phyloP scores from a whole-genome alignment of 1,140 invertebrate genomes.

The Goniozus legneri region DNA sequence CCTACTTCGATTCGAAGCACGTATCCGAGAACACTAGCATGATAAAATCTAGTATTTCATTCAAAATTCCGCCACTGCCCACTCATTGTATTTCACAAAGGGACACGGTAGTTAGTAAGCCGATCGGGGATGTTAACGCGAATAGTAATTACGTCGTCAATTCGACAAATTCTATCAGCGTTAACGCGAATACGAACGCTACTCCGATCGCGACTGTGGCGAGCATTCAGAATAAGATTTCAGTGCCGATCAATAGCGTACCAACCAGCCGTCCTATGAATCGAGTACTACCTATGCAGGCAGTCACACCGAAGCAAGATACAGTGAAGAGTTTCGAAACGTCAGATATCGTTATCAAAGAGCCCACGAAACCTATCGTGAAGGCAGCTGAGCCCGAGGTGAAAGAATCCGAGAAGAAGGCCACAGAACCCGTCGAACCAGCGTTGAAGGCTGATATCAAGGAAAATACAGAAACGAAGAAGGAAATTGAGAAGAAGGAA shows the following conservation, averaged over 20 bases:
- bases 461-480: slow-evolving; percentile 11
- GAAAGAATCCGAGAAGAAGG: slow-evolving; percentile 18
- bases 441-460: background rate
- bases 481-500: slow-evolving; percentile 3
- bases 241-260: slow-evolving; percentile 40
- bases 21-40: slow-evolving; percentile 50
- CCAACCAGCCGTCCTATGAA: slow-evolving; percentile 64
- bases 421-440: slow-evolving; percentile 2
- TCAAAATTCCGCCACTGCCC: slow-evolving; percentile 38
- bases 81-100: slow-evolving; percentile 42
- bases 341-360: slow-evolving; percentile 35
- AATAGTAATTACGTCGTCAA: slow-evolving; percentile 32
- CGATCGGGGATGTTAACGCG: slow-evolving; percentile 32
- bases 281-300: slow-evolving; percentile 70
- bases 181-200: slow-evolving; percentile 18
- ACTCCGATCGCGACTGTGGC: slow-evolving; percentile 21
- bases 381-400: slow-evolving; percentile 30
- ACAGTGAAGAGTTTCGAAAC: slow-evolving; percentile 31
- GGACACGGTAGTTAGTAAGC: slow-evolving; percentile 32
- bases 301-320: slow-evolving; percentile 42
- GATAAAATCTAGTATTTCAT: slow-evolving; percentile 48
- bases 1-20: slow-evolving; percentile 48
- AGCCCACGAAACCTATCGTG: slow-evolving; percentile 37
- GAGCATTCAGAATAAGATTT: slow-evolving; percentile 36
- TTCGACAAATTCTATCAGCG: slow-evolving; percentile 22